Evolutionary conservation across 2,797 vertebrate species (phyloP), one percentile per base, ranked within the genome.

Genomic region (Rhodeus uyekii): DNA sequence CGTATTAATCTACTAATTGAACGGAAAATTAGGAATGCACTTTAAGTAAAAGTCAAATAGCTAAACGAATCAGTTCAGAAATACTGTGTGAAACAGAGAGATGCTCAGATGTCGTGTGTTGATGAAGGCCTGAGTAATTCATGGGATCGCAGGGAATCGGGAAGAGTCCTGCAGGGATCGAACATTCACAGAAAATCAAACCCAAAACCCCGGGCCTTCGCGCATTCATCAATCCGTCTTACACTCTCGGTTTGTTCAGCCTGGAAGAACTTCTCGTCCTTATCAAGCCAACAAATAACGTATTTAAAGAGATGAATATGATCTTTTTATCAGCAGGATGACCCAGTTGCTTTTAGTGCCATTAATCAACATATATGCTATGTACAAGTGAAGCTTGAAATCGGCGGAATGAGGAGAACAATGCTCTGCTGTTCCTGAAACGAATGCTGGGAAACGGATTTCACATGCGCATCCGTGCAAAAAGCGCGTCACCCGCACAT

Each of bases 331-430:
- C 94, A 95, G 92, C 92, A 93, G 93, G 91, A 88, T 94, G 89
- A 94, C 93, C 92, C 94, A 96, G 94, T 94, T 96, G 94, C 93
- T 93, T 94, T 95, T 93, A 94, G 93, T 92, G 93, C 94, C 95
- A 94, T 94, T 94, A 94, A 94, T 94, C 95, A 94, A 95, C 93
- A 95, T 94, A 95, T 91, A 94, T 94, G 90, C 94, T 94, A 92
- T 90, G 91, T 90, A 92, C 92, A 91, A 94, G 93, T 93, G 92
- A 94, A 95, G 95, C 94, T 95, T 95, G 94, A 95, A 94, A 92
- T 93, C 90, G 93, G 95, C 92, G 94, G 92, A 93, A 92, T 91
- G 89, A 76, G 85, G 92, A 91, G 93, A 95, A 96, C 95, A 96
- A 96, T 94, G 93, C 89, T 89, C 89, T 93, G 94, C 94, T 96